phyloP scores from a whole-genome alignment of 2,113 vertebrate genomes.

The Solea solea region DNA sequence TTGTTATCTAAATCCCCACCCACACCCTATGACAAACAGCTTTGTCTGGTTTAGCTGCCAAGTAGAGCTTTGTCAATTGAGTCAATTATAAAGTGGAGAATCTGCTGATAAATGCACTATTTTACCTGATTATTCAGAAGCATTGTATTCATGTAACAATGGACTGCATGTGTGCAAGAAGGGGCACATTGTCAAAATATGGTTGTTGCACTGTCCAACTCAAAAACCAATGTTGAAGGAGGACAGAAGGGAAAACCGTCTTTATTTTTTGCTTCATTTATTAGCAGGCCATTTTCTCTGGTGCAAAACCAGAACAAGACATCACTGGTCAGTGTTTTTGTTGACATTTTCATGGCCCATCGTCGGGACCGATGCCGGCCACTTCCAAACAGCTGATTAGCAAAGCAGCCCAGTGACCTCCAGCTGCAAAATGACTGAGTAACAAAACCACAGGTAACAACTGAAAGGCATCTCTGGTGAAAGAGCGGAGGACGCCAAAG shows the following conservation, averaged over 20 bases:
- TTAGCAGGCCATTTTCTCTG: slow-evolving; percentile 1
- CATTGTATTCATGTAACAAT: slow-evolving; percentile 15
- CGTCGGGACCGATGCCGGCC: slow-evolving; percentile 20
- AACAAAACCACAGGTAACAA: slow-evolving; percentile 29
- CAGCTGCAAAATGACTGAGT: slow-evolving; percentile 10
- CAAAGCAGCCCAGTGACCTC: slow-evolving; percentile 19
- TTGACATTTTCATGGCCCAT: slow-evolving; percentile 47
- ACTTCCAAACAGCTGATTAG: slow-evolving; percentile 28
- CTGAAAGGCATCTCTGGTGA: slow-evolving; percentile 10
- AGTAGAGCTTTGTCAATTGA: no score
- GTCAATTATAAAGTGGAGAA: slow-evolving; percentile 30
- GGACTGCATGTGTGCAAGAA: slow-evolving; percentile 14
- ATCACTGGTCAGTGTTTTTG: slow-evolving; percentile 24
- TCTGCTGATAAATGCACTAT: slow-evolving; percentile 35
- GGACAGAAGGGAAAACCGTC: no score
- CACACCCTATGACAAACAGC: no score
- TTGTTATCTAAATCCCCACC: no score
- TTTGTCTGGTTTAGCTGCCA: no score
- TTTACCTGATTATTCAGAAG: slow-evolving; percentile 33
- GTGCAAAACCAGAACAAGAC: slow-evolving; percentile 25
- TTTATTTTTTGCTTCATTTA: not conserved
- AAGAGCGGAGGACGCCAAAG: slow-evolving; percentile 14
- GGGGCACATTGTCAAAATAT: slow-evolving; percentile 5
- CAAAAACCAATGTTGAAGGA: no score
- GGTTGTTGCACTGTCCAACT: not conserved